These are phyloP conservation scores for Peromyscus leucopus DNA, from an alignment of 2,113 vertebrate genomes.

Conservation along the genomic window DNA sequence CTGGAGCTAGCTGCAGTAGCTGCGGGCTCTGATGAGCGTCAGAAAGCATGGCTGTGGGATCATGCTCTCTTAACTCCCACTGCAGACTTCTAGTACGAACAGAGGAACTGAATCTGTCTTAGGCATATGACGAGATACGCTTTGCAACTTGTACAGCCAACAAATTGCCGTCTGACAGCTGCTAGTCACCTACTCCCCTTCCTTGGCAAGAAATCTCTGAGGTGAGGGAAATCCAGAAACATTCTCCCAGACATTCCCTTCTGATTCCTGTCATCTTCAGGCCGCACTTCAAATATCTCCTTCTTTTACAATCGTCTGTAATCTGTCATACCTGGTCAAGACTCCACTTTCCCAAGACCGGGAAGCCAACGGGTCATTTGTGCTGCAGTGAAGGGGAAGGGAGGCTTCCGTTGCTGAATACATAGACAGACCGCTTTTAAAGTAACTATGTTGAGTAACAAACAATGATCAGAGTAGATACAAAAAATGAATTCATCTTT, in stretches of 20 bases:
- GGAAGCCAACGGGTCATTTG: neutral
- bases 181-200: neutral
- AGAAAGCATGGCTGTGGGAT: neutral
- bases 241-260: neutral
- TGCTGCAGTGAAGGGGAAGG: neutral
- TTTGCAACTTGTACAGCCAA: neutral
- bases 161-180: neutral
- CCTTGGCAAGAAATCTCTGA: slow-evolving; percentile 27
- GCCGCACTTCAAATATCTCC: no score
- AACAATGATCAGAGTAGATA: slow-evolving; percentile 4
- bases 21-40: neutral
- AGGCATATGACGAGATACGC: neutral
- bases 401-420: neutral
- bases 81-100: slow-evolving; percentile 3
- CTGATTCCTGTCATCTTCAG: neutral
- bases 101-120: neutral
- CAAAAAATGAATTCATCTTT: neutral
- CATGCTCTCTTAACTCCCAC: slow-evolving; percentile 10
- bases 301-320: neutral
- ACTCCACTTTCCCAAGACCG: neutral
- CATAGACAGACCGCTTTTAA: slow-evolving; percentile 20
- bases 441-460: neutral
- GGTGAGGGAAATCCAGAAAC: neutral
- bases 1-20: neutral
- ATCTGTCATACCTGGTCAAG: neutral